Conservation (phyloP, 2,888 invertebrate species). For the Andrena minutula region DNA sequence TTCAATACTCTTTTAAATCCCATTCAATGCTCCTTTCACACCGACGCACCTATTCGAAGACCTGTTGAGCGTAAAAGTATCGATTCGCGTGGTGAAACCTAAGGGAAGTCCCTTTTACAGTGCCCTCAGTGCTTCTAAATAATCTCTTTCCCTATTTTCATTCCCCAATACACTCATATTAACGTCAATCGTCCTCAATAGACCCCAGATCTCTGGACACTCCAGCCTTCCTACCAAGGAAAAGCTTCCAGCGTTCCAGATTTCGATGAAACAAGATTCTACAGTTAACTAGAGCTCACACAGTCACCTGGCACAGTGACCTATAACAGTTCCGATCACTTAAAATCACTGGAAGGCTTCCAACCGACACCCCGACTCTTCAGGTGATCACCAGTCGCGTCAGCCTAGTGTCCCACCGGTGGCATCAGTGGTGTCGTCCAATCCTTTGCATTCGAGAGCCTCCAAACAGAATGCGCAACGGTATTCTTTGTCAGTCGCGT, state of each 20-base stretch:
- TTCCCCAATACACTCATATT: not conserved
- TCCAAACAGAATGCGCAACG: not conserved
- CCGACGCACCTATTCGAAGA: slow-evolving; percentile 3
- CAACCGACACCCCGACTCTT: not conserved
- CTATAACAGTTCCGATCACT: not conserved
- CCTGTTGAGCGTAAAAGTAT: slow-evolving; percentile 33
- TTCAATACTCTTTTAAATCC: slow-evolving; percentile 2
- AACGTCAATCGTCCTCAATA: not conserved
- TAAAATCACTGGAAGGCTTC: not conserved
- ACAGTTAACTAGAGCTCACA: not conserved
- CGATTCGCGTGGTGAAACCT: not conserved
- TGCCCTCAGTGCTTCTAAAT: not conserved
- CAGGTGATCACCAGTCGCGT: not conserved
- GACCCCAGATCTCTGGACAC: not conserved
- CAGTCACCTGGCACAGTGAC: not conserved
- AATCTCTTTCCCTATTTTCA: not conserved
- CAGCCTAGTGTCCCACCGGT: not conserved
- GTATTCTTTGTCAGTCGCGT: not conserved
- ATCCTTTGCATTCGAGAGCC: too few relatives aligned
- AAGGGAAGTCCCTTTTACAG: not conserved
- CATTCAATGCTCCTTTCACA: not conserved
- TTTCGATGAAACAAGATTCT: not conserved
- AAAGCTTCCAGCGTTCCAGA: not conserved
- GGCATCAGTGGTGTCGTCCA: not conserved
- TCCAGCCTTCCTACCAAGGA: not conserved